Conservation (phyloP, 2,888 invertebrate genomes). For the Drosophila affinis region DNA sequence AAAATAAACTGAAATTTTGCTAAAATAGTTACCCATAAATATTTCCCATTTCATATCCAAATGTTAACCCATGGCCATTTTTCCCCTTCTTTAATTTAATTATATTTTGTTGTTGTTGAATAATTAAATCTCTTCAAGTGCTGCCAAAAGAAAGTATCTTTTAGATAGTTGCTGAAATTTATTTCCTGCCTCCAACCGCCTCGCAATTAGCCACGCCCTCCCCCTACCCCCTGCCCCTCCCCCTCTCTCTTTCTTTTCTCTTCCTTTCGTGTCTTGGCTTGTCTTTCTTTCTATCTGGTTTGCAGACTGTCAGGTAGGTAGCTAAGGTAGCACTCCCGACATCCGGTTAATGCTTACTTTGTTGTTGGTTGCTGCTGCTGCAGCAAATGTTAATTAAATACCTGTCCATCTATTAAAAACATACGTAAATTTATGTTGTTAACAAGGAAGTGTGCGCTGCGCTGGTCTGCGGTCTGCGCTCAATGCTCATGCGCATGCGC, state of each 20-base stretch:
- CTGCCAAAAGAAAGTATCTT: slow-evolving; percentile 15
- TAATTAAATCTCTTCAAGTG: slow-evolving; percentile 1
- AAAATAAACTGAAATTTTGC: no score
- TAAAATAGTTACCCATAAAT: background rate
- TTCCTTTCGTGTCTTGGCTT: slow-evolving; percentile 2
- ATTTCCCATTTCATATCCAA: background rate
- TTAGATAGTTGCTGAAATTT: slow-evolving; percentile 9
- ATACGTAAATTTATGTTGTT: slow-evolving; percentile 78
- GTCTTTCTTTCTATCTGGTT: slow-evolving; percentile 20
- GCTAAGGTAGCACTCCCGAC: slow-evolving; percentile 31
- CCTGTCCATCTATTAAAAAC: slow-evolving; percentile 74
- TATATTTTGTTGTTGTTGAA: background rate
- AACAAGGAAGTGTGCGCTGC: slow-evolving; percentile 75
- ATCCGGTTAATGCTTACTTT: slow-evolving; percentile 60
- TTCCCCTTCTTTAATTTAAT: background rate
- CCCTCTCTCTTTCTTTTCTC: background rate
- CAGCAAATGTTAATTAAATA: slow-evolving; percentile 77
- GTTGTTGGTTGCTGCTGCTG: slow-evolving; percentile 9
- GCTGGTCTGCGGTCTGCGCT: background rate
- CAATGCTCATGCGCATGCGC: slow-evolving; percentile 59
- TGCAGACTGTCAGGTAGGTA: background rate
- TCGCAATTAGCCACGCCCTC: slow-evolving; percentile 31
- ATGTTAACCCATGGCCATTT: background rate
- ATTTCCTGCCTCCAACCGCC: slow-evolving; percentile 11
- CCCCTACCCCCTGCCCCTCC: background rate